Evolutionary conservation across 2,113 vertebrate species (phyloP).

Genomic region (Myxocyprinus asiaticus): DNA sequence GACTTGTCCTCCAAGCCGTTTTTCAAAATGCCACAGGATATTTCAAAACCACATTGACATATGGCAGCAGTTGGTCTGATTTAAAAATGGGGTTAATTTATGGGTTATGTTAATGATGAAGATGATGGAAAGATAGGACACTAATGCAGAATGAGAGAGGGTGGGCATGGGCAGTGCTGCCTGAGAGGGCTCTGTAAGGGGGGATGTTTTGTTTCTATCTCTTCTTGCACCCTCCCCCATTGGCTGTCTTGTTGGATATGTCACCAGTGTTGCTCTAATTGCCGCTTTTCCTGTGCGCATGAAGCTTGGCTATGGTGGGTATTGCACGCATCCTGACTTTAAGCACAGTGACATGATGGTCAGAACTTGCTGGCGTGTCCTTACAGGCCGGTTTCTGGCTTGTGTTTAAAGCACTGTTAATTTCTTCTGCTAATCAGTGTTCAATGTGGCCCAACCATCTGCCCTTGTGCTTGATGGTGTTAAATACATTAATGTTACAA

Average conservation of each 20-base stretch:
- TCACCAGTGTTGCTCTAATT: conserved; percentile 37
- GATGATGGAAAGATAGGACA: not conserved
- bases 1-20: not conserved
- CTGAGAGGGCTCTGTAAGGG: not conserved
- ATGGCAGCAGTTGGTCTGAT: not conserved
- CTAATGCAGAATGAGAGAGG: not conserved
- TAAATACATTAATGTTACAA: too few species aligned
- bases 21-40: conserved; percentile 6
- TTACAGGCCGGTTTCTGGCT: not conserved
- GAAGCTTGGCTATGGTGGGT: conserved; percentile 2
- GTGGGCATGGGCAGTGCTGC: not conserved
- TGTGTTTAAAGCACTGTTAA: not conserved
- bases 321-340: conserved; percentile 24
- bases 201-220: not conserved
- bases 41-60: not conserved
- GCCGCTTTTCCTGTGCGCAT: conserved; percentile 18
- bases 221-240: conserved; percentile 9
- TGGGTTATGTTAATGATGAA: not conserved
- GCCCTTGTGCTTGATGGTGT: too few species aligned
- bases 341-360: conserved; percentile 4
- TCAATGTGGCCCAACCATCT: too few species aligned
- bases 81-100: not conserved
- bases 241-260: conserved; percentile 33
- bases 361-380: not conserved
- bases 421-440: not conserved